Evolutionary conservation across 2,797 vertebrate species (phyloP).

Genomic region (Amblyraja radiata): DNA sequence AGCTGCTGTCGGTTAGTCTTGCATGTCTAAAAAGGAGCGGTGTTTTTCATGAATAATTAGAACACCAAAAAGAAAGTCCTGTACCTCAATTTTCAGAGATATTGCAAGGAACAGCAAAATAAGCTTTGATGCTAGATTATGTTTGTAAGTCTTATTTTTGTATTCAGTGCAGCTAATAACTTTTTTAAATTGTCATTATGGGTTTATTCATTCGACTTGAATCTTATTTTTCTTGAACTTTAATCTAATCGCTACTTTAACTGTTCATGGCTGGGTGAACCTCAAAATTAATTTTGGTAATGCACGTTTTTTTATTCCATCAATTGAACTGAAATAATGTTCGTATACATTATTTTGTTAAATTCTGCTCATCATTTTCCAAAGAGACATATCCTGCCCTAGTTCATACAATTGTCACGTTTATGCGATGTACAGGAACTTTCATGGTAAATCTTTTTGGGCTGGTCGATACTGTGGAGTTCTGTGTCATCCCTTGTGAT

Average conservation of each 20-base stretch:
- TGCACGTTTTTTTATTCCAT: neutral
- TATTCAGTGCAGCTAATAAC: neutral
- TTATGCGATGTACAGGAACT: neutral
- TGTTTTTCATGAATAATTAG: neutral
- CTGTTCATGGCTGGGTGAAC: neutral
- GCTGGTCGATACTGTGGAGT: neutral
- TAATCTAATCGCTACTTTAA: neutral
- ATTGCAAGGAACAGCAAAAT: neutral
- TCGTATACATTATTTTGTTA: neutral
- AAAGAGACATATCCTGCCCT: neutral
- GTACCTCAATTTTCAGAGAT: neutral
- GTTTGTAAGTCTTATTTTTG: neutral
- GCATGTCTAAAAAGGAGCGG: neutral
- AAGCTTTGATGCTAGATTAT: neutral
- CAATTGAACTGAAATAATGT: neutral
- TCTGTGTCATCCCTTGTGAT: neutral
- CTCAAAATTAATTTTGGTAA: neutral
- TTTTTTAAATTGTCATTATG: neutral
- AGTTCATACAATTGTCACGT: neutral
- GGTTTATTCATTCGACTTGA: neutral
- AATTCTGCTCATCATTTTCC: neutral
- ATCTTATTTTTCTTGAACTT: neutral
- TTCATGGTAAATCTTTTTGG: neutral
- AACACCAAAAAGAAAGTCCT: neutral
- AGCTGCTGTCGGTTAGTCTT: neutral